Evolutionary conservation across 64 coral and sea anemone species (phyloP), one percentile per base, ranked within the genome.

Genomic region (Trachythela sp.): DNA sequence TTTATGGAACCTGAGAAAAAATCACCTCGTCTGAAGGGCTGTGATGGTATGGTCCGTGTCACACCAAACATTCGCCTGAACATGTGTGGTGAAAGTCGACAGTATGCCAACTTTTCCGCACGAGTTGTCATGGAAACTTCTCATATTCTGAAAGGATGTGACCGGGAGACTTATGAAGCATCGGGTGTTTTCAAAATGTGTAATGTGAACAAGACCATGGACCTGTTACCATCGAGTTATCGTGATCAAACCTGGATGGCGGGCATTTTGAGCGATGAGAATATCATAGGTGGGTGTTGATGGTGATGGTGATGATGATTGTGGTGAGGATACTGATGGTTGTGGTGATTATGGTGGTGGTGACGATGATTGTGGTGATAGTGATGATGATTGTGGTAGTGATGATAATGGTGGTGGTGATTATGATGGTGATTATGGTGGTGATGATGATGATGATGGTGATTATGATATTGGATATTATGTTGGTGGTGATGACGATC

Each of bases 171-270:
- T 5, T 99, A 93, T 49, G 91, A 93, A 32, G 93, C 93, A 9
- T 99, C 96, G 48, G 93, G 92, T 37, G 17, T 87, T 18, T 95
- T 84, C 84, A 94, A 90, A 35, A 49, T 99, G 36, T 99, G 96
- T 84, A 94, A 91, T n/a, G 89, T 91, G 11, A 90, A 87, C 58
- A 80, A 83, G 42, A 60, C 94, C 13, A 60, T 93, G 83, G 91
- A 99, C 83, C 32, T 99, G 38, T 84, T 99, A 13, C 96, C 96
- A 5, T 11, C 75, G 4, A 22, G 34, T 17, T 39, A 30, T 15
- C 3, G 38, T 29, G 75, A 80, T 11, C 0, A 35, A 0, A 36
- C 13, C 20, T 80, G 75, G 75, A 36, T 37, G 75, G 75, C 31
- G 32, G 34, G 33, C 1, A 37, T 37, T 20, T 6, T 80, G 75